Conservation (phyloP, 2,113 vertebrate genomes). For the Hymenochirus boettgeri region DNA sequence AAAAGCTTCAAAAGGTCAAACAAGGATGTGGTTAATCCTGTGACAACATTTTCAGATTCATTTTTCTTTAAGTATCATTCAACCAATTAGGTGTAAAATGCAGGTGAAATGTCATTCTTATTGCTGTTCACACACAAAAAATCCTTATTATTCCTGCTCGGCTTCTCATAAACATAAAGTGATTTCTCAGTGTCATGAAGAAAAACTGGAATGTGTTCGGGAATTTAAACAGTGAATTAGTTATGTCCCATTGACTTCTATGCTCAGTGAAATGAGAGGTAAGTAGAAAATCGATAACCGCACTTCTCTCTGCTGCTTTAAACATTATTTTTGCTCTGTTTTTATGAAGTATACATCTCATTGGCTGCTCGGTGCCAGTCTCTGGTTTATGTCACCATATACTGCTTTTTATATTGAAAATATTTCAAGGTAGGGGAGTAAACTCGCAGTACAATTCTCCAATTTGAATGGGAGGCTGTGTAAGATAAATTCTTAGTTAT, state of each 20-base stretch:
- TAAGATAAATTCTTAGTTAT: background rate
- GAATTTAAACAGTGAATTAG: constrained; percentile 56
- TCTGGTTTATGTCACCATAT: constrained; percentile 28
- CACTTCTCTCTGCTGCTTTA: constrained; percentile 34
- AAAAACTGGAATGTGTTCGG: constrained; percentile 46
- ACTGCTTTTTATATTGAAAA: constrained; percentile 26
- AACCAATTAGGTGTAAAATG: constrained; percentile 47
- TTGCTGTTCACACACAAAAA: constrained; percentile 46
- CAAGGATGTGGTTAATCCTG: constrained; percentile 52
- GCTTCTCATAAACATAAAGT: constrained; percentile 40
- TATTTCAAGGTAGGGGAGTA: constrained; percentile 20
- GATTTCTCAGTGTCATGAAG: constrained; percentile 47
- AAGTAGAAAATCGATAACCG: constrained; percentile 46
- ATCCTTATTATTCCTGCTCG: constrained; percentile 24
- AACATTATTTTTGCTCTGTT: constrained; percentile 25
- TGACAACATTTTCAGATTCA: constrained; percentile 50
- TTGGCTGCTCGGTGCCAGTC: constrained; percentile 3
- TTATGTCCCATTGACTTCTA: constrained; percentile 48
- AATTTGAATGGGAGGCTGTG: constrained; percentile 1
- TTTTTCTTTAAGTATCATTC: constrained; percentile 44
- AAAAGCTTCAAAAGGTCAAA: constrained; percentile 48
- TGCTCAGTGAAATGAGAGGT: constrained; percentile 43
- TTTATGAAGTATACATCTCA: constrained; percentile 37
- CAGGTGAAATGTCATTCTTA: constrained; percentile 56
- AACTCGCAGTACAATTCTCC: background rate